Evolutionary conservation across 2,888 invertebrate genomes (phyloP), one percentile per base, ranked within the genome.

Genomic region (Schizotus pectinicornis): DNA sequence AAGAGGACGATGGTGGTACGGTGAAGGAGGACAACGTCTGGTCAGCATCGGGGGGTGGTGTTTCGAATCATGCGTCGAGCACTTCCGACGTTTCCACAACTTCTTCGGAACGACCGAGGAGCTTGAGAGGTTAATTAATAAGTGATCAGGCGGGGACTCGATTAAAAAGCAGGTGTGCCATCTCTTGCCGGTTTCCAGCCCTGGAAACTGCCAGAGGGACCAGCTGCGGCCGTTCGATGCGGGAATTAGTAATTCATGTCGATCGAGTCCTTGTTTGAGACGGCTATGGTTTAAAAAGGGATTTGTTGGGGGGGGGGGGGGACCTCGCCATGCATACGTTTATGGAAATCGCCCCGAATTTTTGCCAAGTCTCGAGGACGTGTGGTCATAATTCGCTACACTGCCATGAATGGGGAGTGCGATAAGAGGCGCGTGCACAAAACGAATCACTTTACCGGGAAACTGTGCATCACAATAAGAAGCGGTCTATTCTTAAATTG

Each of bases 1-100:
- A 86, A 70, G 83, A 80, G 55, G 79, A 79, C 55, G 77, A 79
- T 53, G 78, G 78, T 49, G 77, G 84, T 47, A 85, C 86, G 61
- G 80, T 86, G 76, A 86, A 86, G 78, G 84, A 83, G 67, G 80
- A 82, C 62, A 76, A 80, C 57, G 83, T 80, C 61, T 79, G 79
- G 78, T 77, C 77, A 53, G 73, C 72, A 53, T 47, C 31, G 36
- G 12, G n/a, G 36, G 8, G 22, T 37, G 6, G 81, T 54, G 80
- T 79, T 39, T 79, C 81, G 31, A 74, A 74, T 61, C 77, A 79
- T 47, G 69, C 68, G 11, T 79, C 79, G 31, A 22, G 22, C 5
- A 77, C 79, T 31, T 79, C 79, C 36, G 79, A 79, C 62, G 62
- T 79, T 51, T 79, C 80, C 38, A 69, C 73, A 45, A 74, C 76